Conservation (phyloP, 2,113 vertebrate genomes). For the Dryoscopus gambensis region DNA sequence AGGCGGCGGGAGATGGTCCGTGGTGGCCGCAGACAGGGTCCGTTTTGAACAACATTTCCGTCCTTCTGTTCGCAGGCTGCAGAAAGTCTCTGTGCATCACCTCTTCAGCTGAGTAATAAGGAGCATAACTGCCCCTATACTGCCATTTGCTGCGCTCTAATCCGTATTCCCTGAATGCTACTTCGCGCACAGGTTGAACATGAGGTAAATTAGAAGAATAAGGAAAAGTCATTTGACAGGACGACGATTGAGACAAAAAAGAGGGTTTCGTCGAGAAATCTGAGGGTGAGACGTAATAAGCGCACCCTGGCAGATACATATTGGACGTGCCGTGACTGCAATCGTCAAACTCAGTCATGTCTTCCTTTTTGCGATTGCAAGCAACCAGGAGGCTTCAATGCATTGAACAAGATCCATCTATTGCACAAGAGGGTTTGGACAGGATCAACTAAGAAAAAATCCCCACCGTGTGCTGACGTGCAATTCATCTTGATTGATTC, state of each 20-base stretch:
- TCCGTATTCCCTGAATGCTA: conserved; percentile 96
- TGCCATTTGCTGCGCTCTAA: conserved; percentile 95
- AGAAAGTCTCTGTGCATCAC: conserved; percentile 87
- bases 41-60: conserved; percentile 92
- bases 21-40: conserved; percentile 83
- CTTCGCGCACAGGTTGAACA: conserved; percentile 95
- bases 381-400: conserved; percentile 82
- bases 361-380: conserved; percentile 81
- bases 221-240: conserved; percentile 96
- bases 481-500: conserved; percentile 99
- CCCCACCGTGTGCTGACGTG: conserved; percentile 97
- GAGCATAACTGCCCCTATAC: conserved; percentile 90
- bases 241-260: conserved; percentile 92
- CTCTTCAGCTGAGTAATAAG: conserved; percentile 90
- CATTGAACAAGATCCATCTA: conserved; percentile 97
- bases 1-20: conserved; percentile 72
- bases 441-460: conserved; percentile 92
- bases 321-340: conserved; percentile 90
- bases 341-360: conserved; percentile 99
- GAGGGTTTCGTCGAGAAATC: conserved; percentile 95
- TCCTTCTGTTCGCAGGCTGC: conserved; percentile 80
- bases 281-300: conserved; percentile 94
- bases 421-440: conserved; percentile 89
- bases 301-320: conserved; percentile 96
- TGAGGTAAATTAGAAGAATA: conserved; percentile 95